Evolutionary conservation across 2,113 vertebrate genomes (phyloP).

Genomic region (Taurulus bubalis): DNA sequence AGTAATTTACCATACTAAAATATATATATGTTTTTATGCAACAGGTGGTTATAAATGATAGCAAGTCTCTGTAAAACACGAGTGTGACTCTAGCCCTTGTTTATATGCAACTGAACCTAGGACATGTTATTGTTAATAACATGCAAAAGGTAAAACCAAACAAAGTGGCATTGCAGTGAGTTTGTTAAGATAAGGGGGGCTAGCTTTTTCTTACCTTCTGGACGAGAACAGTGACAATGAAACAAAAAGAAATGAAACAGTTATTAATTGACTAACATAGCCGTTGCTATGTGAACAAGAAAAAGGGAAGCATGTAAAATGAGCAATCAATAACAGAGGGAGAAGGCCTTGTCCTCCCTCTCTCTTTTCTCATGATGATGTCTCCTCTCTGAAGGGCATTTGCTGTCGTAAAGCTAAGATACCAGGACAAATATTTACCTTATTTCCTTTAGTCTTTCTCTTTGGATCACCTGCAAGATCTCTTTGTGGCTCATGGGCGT

Average conservation of each 20-base stretch:
- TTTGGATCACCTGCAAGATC: conserved; percentile 98
- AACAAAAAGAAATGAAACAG: conserved; percentile 81
- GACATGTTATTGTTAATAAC: conserved; percentile 78
- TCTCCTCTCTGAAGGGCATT: not conserved
- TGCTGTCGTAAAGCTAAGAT: not conserved
- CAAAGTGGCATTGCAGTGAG: conserved; percentile 69
- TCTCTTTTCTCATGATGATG: conserved; percentile 16
- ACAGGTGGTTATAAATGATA: conserved; percentile 36
- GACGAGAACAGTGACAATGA: conserved; percentile 84
- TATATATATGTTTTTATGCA: conserved; percentile 34
- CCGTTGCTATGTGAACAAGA: conserved; percentile 41
- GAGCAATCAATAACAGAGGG: conserved; percentile 21
- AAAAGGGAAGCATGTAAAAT: conserved; percentile 40
- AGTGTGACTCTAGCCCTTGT: not conserved
- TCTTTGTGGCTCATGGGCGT: conserved; percentile 99
- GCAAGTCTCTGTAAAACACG: not conserved
- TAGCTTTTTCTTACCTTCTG: conserved; percentile 86
- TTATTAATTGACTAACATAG: conserved; percentile 71
- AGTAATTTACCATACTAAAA: not conserved
- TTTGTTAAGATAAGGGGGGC: conserved; percentile 55
- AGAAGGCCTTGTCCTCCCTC: not conserved
- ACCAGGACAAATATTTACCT: conserved; percentile 83
- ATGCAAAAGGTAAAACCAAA: conserved; percentile 75
- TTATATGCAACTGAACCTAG: conserved; percentile 50
- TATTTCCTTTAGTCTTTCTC: conserved; percentile 97